These are phyloP conservation scores for Plectropomus leopardus DNA, from an alignment of 2,113 vertebrate species.

Conservation along the genomic window DNA sequence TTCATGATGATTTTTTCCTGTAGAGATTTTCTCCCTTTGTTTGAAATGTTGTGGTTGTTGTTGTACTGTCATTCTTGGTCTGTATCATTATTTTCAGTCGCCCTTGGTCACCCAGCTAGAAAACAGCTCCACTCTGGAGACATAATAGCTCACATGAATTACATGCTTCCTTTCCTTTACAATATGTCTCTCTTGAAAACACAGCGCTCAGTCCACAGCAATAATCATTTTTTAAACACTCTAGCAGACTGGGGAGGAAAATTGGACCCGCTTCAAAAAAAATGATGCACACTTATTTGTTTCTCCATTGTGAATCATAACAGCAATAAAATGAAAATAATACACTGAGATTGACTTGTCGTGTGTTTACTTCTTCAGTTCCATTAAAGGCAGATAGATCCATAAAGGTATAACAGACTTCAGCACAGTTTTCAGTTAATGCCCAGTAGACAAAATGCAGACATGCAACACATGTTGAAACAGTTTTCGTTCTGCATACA, in stretches of 20 bases:
- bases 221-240: not conserved
- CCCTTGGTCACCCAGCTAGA: slow-evolving; percentile 22
- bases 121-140: slow-evolving; percentile 16
- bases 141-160: slow-evolving; percentile 24
- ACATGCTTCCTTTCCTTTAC: slow-evolving; percentile 13
- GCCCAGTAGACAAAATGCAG: slow-evolving; percentile 14
- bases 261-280: slow-evolving; percentile 5
- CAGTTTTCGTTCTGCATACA: too few relatives aligned
- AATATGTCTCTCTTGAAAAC: not conserved
- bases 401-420: slow-evolving; percentile 56
- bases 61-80: not conserved
- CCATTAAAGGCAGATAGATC: slow-evolving; percentile 46
- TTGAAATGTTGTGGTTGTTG: not conserved
- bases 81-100: slow-evolving; percentile 26
- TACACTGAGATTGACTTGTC: slow-evolving; percentile 43
- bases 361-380: slow-evolving; percentile 33
- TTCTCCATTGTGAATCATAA: slow-evolving; percentile 34
- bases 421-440: slow-evolving; percentile 22
- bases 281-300: not conserved
- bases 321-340: slow-evolving; percentile 49
- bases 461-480: slow-evolving; percentile 29
- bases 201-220: not conserved
- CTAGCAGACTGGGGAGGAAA: not conserved
- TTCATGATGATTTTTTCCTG: not conserved
- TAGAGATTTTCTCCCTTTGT: not conserved